These are phyloP conservation scores for Luperina nickerlii DNA, from an alignment of 2,888 invertebrate species.

Conservation along the genomic window DNA sequence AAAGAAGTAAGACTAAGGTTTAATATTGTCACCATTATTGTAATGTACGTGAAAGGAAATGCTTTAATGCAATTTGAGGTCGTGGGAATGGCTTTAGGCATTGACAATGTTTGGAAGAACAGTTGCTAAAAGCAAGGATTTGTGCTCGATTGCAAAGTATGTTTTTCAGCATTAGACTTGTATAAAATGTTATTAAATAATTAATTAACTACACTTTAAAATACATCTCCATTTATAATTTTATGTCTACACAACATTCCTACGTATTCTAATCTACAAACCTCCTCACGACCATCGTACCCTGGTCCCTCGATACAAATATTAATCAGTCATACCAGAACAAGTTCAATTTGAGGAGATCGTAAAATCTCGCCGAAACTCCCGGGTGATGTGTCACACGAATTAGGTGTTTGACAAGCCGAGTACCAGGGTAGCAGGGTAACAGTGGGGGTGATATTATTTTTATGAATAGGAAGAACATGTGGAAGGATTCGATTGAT, in stretches of 20 bases:
- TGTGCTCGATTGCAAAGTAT: not conserved
- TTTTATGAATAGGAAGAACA: conserved; percentile 51
- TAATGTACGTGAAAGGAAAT: not conserved
- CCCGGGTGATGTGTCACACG: conserved; percentile 68
- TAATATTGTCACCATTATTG: not conserved
- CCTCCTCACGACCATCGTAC: conserved; percentile 25
- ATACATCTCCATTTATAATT: not conserved
- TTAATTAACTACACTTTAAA: not conserved
- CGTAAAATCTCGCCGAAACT: conserved; percentile 67
- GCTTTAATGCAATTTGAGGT: not conserved
- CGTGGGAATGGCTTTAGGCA: not conserved
- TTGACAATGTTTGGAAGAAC: not conserved
- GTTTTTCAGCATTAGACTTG: not conserved
- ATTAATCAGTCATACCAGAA: conserved; percentile 70
- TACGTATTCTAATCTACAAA: conserved; percentile 24
- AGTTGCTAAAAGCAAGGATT: not conserved
- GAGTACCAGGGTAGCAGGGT: conserved; percentile 38
- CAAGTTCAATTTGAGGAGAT: conserved; percentile 70
- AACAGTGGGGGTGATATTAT: conserved; percentile 33
- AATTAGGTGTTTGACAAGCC: conserved; percentile 68
- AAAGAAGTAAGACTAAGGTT: not conserved
- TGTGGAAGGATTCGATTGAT: conserved; percentile 33
- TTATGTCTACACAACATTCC: not conserved
- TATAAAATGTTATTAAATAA: not conserved
- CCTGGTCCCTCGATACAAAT: conserved; percentile 67